Conservation (phyloP, 2,797 vertebrate genomes). For the Myotis daubentonii region DNA sequence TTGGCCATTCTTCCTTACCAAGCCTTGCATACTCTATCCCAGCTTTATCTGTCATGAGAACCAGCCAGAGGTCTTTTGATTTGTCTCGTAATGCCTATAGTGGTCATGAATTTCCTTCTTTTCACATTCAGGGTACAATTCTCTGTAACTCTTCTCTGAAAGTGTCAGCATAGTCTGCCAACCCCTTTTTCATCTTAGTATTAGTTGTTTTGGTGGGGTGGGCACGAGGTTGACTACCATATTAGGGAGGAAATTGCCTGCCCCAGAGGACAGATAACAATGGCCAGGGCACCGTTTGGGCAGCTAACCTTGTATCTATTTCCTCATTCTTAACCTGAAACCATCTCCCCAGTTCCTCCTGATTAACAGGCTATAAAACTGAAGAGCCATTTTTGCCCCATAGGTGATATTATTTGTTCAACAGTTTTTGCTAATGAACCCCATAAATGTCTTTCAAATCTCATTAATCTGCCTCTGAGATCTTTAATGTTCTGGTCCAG, state of each 20-base stretch:
- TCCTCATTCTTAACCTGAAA: background rate
- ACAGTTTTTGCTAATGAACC: background rate
- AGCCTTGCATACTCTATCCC: no score
- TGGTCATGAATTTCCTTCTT: background rate
- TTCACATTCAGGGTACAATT: background rate
- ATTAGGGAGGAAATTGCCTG: background rate
- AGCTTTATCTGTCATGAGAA: background rate
- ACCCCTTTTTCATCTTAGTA: background rate
- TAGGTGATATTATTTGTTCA: background rate
- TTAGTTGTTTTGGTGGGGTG: background rate
- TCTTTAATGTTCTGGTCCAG: background rate
- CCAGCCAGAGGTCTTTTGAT: background rate
- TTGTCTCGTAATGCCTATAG: background rate
- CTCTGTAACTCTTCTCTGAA: background rate
- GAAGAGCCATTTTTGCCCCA: background rate
- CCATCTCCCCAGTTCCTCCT: background rate
- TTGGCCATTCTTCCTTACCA: background rate
- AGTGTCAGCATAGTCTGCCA: background rate
- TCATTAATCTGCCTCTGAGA: background rate
- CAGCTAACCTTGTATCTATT: background rate
- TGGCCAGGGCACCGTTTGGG: background rate
- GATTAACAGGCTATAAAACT: background rate
- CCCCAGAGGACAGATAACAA: background rate
- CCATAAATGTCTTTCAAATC: background rate
- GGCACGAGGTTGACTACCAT: background rate